Conservation (phyloP, 2,888 invertebrate species). For the Dione juno region DNA sequence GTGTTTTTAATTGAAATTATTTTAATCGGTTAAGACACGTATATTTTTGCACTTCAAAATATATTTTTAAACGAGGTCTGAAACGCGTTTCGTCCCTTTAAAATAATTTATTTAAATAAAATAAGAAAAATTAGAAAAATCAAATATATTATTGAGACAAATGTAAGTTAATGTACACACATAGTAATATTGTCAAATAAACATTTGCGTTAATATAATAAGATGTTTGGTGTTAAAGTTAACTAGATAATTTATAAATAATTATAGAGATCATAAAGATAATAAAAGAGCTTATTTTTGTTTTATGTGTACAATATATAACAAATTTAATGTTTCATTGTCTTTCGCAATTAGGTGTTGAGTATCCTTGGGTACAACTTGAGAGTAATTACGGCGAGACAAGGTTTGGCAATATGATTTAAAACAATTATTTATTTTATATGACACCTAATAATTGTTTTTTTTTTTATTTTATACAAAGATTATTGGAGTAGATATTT, state of each 20-base stretch:
- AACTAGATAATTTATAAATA: slow-evolving; percentile 5
- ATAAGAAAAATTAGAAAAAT: too few relatives aligned
- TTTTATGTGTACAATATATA: slow-evolving; percentile 20
- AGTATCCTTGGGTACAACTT: slow-evolving; percentile 30
- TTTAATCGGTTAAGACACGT: too few relatives aligned
- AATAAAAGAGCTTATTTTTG: slow-evolving; percentile 15
- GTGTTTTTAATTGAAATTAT: too few relatives aligned
- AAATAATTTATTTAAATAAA: too few relatives aligned
- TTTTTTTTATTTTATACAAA: too few relatives aligned
- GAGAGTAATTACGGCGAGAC: slow-evolving; percentile 30
- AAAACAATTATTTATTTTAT: slow-evolving; percentile 9
- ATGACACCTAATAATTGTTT: background rate
- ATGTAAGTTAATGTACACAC: background rate
- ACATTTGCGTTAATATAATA: background rate
- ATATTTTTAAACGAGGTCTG: too few relatives aligned
- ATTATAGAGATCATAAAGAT: background rate
- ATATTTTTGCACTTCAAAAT: too few relatives aligned
- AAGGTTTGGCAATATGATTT: slow-evolving; percentile 29
- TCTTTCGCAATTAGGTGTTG: slow-evolving; percentile 33
- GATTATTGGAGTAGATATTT: too few relatives aligned
- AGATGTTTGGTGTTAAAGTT: background rate
- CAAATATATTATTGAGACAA: background rate
- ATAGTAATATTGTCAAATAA: too few relatives aligned
- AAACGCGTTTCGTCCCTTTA: too few relatives aligned
- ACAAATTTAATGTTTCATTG: slow-evolving; percentile 31